Base-by-base conservation (phyloP, 2,113 vertebrate genomes). In the Psittacus erithacus region DNA sequence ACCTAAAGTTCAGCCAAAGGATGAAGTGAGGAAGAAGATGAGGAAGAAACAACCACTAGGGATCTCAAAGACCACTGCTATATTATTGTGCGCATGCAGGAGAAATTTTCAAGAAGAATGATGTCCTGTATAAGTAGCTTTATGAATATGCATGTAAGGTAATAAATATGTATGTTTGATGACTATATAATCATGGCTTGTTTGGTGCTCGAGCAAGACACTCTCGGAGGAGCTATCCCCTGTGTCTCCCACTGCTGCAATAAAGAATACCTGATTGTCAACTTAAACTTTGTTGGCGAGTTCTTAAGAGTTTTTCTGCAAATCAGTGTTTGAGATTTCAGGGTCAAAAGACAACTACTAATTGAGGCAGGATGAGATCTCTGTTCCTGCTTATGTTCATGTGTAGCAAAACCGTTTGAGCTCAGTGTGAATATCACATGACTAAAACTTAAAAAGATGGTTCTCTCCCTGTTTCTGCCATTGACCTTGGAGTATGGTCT, bases 361-460 rank as follows among this genome's bases (percentile, higher is more conserved):
- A 13, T 13, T 52, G 74, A 69, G n/a, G 18, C 31, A 83, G 33
- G 7, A 84, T 38, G 11, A 20, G 11, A 31, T 79, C 29, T 71
- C 55, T 92, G 6, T 17, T 94, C 22, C 41, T 8, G 0, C 8
- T 86, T 68, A 16, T 9, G 6, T 65, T 64, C 29, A 38, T 1
- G 1, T 47, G 38, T 11, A 4, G 23, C 31, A 46, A 83, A 80
- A 46, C 44, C 3, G 13, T 62, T 88, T 69, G 11, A 6, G 10
- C 19, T 94, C 17, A 22, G 10, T 16, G 12, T 82, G 67, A 85
- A 7, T 29, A 55, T 73, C 2, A 1, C 0, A 0, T 44, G 49
- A 41, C 7, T 83, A 76, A 68, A 22, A 27, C 24, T 46, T 64
- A 5, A 47, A 92, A 78, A 49, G 4, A 11, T 50, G 3, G 3